A percentile compares a stretch with the other conserved stretches of the same genome.
These are phyloP conservation scores for Philereme vetulata DNA, from an alignment of 2,888 invertebrate genomes.

Conservation along the genomic window DNA sequence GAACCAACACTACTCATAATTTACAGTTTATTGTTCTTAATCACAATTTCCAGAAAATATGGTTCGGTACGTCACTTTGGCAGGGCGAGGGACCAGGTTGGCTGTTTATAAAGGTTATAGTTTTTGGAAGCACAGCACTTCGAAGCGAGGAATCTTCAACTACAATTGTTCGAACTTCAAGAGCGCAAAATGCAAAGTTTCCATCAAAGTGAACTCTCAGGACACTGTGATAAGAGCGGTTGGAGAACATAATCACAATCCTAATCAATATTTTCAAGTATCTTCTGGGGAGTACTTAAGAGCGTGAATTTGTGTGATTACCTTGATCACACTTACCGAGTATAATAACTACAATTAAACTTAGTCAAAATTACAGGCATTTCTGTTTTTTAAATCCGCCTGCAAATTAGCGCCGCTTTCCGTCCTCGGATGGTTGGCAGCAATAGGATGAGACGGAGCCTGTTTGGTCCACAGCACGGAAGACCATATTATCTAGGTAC, in stretches of 20 bases:
- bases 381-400: too few species aligned
- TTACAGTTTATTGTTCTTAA: background rate
- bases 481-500: too few species aligned
- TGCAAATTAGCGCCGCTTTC: too few species aligned
- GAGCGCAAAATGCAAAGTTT: constrained; percentile 14
- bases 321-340: too few species aligned
- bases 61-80: constrained; percentile 10
- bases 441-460: too few species aligned
- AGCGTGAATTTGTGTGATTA: background rate
- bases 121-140: constrained; percentile 34
- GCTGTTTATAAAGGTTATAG: constrained; percentile 39
- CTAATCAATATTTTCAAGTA: constrained; percentile 1
- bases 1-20: too few species aligned
- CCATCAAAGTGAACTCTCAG: constrained; percentile 4
- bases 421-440: too few species aligned
- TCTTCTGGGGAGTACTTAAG: background rate
- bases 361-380: too few species aligned
- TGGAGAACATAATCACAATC: constrained; percentile 4
- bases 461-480: too few species aligned
- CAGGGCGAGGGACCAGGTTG: constrained; percentile 29
- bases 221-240: background rate
- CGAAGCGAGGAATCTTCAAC: constrained; percentile 12
- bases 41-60: background rate
- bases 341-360: too few species aligned
- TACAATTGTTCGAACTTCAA: constrained; percentile 17